These are phyloP conservation scores for Isaurus tuberculatus DNA, from an alignment of 92 coral and sea anemone genomes.

Conservation along the genomic window DNA sequence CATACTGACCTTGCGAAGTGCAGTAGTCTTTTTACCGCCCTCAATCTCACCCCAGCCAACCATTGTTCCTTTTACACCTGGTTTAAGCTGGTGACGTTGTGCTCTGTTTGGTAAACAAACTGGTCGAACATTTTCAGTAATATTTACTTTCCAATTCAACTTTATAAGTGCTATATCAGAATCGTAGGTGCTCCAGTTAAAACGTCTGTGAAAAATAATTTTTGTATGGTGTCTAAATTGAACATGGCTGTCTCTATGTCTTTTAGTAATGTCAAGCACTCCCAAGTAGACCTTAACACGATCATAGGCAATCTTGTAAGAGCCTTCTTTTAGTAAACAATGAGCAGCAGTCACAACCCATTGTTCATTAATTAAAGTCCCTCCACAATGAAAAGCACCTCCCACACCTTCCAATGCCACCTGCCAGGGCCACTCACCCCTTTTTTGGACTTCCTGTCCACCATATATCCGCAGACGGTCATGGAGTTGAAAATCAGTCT, in stretches of 20 bases:
- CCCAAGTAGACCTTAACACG: conserved; percentile 80
- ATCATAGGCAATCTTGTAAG: conserved; percentile 47
- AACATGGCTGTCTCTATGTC: conserved; percentile 62
- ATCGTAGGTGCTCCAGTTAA: conserved; percentile 82
- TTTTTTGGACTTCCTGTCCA: conserved; percentile 62
- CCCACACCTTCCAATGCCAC: conserved; percentile 71
- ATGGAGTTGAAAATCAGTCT: conserved; percentile 61
- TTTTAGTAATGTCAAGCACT: conserved; percentile 72
- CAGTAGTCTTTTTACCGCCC: conserved; percentile 46
- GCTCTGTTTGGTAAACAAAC: conserved; percentile 87
- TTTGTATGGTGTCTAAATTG: conserved; percentile 77
- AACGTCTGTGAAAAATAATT: conserved; percentile 73
- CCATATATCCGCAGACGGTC: conserved; percentile 75
- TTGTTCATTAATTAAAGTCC: conserved; percentile 83
- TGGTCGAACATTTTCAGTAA: conserved; percentile 89
- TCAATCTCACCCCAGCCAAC: conserved; percentile 95
- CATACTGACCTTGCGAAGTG: conserved; percentile 72
- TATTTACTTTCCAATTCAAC: conserved; percentile 77
- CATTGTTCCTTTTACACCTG: conserved; percentile 81
- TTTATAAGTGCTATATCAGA: conserved; percentile 91
- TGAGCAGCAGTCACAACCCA: conserved; percentile 99
- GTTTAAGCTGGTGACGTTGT: conserved; percentile 71
- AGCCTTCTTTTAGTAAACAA: conserved; percentile 62
- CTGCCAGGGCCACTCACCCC: conserved; percentile 97
- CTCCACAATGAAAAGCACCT: conserved; percentile 81